Percentiles rank a stretch among this genome's conserved stretches.
Evolutionary conservation across 2,113 vertebrate species (phyloP).

Genomic region (Podiceps cristatus): DNA sequence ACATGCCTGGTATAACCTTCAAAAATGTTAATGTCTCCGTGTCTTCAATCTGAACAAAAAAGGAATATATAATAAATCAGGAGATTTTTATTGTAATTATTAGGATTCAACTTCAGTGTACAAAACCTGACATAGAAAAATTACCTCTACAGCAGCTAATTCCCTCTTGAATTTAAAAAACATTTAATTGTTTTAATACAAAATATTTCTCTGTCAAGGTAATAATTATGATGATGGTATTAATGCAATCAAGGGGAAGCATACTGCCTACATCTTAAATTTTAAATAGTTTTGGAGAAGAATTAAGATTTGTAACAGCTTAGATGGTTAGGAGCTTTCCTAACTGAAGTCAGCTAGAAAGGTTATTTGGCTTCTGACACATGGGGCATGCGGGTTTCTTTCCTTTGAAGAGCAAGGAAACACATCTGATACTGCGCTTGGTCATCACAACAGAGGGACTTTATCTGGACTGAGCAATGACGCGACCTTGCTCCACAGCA

Average conservation of each 20-base stretch:
- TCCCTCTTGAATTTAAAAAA: not conserved
- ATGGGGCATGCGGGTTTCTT: rapidly evolving
- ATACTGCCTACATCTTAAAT: not conserved
- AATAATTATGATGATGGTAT: not conserved
- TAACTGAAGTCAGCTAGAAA: not conserved
- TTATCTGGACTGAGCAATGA: not conserved
- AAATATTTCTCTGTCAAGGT: not conserved
- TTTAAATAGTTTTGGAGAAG: not conserved
- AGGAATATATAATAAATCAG: not conserved
- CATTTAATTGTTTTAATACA: not conserved
- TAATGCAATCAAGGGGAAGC: not conserved
- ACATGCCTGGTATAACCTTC: not conserved
- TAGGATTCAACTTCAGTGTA: not conserved
- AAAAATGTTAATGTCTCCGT: not conserved
- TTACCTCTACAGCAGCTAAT: not conserved
- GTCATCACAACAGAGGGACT: rapidly evolving
- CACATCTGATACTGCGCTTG: not conserved
- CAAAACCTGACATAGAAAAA: not conserved
- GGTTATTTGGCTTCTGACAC: not conserved
- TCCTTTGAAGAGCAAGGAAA: not conserved
- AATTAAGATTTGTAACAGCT: not conserved
- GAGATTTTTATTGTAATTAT: not conserved
- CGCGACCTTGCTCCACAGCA: not conserved
- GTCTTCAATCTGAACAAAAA: not conserved
- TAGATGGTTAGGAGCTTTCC: not conserved